Conservation (phyloP, 2,113 vertebrate species). For the Leptodactylus fuscus region DNA sequence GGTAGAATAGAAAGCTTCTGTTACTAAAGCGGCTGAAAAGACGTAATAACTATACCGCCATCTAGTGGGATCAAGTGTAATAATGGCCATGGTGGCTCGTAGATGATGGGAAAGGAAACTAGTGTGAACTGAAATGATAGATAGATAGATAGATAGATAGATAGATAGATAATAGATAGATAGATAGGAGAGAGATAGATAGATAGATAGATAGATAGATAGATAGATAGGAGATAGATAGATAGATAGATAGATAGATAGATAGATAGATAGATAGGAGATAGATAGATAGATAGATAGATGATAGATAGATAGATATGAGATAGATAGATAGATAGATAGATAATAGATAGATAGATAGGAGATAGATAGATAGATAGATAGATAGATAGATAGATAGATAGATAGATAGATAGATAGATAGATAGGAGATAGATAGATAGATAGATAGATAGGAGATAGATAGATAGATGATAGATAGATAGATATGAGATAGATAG, state of each 20-base stretch:
- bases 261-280: too few relatives aligned
- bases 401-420: not conserved
- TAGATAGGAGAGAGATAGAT: not conserved
- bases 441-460: not conserved
- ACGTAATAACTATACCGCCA: not conserved
- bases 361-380: not conserved
- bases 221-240: not conserved
- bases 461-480: too few relatives aligned
- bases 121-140: not conserved
- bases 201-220: slow-evolving; percentile 9
- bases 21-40: too few relatives aligned
- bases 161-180: not conserved
- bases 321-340: slow-evolving; percentile 1
- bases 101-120: too few relatives aligned
- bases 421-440: too few relatives aligned
- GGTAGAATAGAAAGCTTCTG: too few relatives aligned
- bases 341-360: too few relatives aligned
- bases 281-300: not conserved
- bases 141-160: slow-evolving; percentile 5
- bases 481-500: too few relatives aligned
- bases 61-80: not conserved
- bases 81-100: not conserved
- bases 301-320: not conserved
- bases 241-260: not conserved
- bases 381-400: not conserved